Conservation (phyloP, 2,797 vertebrate genomes). For the Labeo calbasu region DNA sequence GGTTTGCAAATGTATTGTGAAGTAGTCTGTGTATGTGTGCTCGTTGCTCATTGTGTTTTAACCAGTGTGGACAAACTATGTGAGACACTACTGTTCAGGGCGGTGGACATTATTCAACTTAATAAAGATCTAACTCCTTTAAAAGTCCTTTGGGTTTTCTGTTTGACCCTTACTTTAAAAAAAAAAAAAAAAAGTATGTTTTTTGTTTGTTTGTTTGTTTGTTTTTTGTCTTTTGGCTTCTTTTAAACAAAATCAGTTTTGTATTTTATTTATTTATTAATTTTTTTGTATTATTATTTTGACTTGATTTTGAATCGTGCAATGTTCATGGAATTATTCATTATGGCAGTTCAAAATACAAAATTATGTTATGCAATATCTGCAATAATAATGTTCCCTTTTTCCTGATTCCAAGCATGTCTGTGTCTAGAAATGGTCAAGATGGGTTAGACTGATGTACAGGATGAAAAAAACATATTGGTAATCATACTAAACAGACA, state of each 20-base stretch:
- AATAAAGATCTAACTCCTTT: slow-evolving; percentile 58
- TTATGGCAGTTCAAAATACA: neutral
- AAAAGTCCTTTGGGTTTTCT: slow-evolving; percentile 22
- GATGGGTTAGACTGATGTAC: neutral
- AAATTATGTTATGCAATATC: neutral
- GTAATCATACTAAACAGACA: neutral
- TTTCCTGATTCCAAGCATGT: neutral
- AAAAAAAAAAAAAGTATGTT: too few relatives aligned
- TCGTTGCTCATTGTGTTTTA: slow-evolving; percentile 48
- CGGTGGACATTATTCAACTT: slow-evolving; percentile 54
- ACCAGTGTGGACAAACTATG: slow-evolving; percentile 45
- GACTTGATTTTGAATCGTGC: too few relatives aligned
- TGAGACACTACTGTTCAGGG: slow-evolving; percentile 51
- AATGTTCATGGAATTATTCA: neutral
- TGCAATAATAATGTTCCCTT: neutral
- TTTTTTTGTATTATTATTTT: too few relatives aligned
- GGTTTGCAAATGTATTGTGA: slow-evolving; percentile 35
- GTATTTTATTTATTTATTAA: too few relatives aligned
- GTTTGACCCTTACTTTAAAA: neutral
- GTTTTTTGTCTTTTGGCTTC: too few relatives aligned
- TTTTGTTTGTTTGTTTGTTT: too few relatives aligned
- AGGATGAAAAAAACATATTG: neutral
- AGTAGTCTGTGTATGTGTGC: slow-evolving; percentile 42
- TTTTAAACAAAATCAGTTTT: too few relatives aligned
- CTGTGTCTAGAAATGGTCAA: neutral